phyloP scores from a whole-genome alignment of 2,888 invertebrate species.

The Aphelenchoides bicaudatus region DNA sequence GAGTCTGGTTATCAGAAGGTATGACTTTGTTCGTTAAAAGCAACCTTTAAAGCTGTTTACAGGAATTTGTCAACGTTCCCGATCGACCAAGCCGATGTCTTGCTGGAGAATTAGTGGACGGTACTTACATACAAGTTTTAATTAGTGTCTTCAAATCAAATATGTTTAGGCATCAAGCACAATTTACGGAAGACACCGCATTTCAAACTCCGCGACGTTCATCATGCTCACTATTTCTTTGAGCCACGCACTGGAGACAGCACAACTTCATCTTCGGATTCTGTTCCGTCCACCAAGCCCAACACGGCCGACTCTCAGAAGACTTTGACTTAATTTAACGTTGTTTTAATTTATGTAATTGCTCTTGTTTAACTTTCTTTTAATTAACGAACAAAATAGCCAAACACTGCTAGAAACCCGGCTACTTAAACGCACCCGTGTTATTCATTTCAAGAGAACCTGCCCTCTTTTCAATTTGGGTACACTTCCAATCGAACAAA shows the following conservation, averaged over 20 bases:
- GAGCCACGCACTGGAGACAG: conserved; percentile 21
- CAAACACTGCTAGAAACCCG: too few species aligned
- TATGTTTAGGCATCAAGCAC: too few species aligned
- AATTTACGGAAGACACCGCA: conserved; percentile 36
- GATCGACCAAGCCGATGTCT: conserved; percentile 40
- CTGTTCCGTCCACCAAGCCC: background rate
- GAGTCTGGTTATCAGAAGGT: conserved; percentile 36
- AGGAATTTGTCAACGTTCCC: conserved; percentile 20
- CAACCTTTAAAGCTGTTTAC: background rate
- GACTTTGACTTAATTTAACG: conserved; percentile 2
- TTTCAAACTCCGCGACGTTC: conserved; percentile 36
- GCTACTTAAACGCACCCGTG: too few species aligned
- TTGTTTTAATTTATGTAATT: conserved; percentile 4
- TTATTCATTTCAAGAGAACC: too few species aligned
- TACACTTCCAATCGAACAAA: background rate
- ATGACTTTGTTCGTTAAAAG: background rate
- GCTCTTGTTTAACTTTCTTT: background rate
- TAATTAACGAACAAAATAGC: background rate
- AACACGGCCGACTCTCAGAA: conserved; percentile 2
- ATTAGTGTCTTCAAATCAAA: too few species aligned
- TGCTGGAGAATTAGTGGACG: conserved; percentile 51
- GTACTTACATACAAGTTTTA: too few species aligned
- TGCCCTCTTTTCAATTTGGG: background rate
- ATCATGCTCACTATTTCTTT: conserved; percentile 45
- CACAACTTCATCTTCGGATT: conserved; percentile 4